A percentile compares a stretch with the other conserved stretches of the same genome.
phyloP scores from a whole-genome alignment of 2,113 vertebrate genomes.

The Strix aluco region DNA sequence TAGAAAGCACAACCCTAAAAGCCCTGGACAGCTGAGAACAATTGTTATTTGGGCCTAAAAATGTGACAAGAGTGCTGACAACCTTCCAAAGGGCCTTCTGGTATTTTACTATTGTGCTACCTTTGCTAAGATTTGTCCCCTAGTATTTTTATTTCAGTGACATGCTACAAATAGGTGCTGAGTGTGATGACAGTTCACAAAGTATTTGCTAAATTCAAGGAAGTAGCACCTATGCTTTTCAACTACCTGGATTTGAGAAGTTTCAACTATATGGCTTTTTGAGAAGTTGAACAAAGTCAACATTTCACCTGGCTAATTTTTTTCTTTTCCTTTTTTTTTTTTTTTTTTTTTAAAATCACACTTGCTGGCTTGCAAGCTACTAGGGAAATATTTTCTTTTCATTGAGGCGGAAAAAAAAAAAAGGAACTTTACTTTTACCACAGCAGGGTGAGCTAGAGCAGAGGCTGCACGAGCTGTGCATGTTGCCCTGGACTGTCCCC shows the following conservation, averaged over 20 bases:
- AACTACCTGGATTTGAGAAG: background rate
- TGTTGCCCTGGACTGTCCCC: background rate
- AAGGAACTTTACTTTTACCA: background rate
- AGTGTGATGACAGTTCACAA: background rate
- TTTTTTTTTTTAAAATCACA: background rate
- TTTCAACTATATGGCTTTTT: background rate
- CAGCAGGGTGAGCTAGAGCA: background rate
- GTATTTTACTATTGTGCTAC: background rate
- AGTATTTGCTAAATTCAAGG: background rate
- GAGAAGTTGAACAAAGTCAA: background rate
- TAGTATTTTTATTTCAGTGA: background rate
- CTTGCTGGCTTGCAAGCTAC: background rate
- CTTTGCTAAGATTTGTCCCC: background rate
- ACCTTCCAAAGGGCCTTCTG: background rate
- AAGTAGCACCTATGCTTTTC: background rate
- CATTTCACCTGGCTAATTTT: fast-evolving
- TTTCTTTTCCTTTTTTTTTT: background rate
- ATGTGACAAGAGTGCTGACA: background rate
- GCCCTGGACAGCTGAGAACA: background rate
- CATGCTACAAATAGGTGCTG: background rate
- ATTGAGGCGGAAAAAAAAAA: fast-evolving
- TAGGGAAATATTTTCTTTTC: background rate
- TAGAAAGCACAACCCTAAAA: background rate
- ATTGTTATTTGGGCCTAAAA: background rate
- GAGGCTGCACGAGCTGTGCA: background rate